These are phyloP conservation scores for Prinia subflava DNA, from an alignment of 2,113 vertebrate genomes.

Conservation along the genomic window DNA sequence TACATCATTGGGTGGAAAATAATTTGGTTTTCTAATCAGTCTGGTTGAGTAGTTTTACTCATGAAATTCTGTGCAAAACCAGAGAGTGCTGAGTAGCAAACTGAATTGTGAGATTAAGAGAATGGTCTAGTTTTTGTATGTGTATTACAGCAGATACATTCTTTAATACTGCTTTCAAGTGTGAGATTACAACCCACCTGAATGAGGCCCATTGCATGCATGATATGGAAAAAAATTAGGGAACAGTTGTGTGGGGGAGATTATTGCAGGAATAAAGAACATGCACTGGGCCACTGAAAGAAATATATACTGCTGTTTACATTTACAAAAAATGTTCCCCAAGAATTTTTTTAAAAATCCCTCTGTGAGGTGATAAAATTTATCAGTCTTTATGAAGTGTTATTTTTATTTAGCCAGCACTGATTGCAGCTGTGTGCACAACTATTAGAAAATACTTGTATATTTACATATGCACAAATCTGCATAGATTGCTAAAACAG, in stretches of 20 bases:
- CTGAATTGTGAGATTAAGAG: neutral
- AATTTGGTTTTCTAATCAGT: neutral
- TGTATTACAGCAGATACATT: neutral
- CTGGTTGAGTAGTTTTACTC: neutral
- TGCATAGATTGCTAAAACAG: neutral
- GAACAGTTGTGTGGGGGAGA: neutral
- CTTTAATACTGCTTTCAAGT: neutral
- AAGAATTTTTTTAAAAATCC: neutral
- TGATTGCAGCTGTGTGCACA: neutral
- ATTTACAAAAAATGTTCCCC: neutral
- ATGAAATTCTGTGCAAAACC: neutral
- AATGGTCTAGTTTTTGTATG: neutral
- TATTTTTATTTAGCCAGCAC: neutral
- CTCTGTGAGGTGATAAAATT: neutral
- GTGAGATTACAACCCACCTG: neutral
- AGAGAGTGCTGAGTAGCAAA: neutral
- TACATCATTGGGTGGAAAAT: neutral
- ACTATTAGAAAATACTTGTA: neutral
- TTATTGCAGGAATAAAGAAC: neutral
- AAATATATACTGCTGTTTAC: neutral
- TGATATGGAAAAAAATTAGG: neutral
- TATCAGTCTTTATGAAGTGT: neutral
- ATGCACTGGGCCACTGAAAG: neutral
- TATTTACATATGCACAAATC: neutral
- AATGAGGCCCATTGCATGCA: neutral